These are phyloP conservation scores for Steinernema feltiae DNA, from an alignment of 1,140 invertebrate species.

Conservation along the genomic window DNA sequence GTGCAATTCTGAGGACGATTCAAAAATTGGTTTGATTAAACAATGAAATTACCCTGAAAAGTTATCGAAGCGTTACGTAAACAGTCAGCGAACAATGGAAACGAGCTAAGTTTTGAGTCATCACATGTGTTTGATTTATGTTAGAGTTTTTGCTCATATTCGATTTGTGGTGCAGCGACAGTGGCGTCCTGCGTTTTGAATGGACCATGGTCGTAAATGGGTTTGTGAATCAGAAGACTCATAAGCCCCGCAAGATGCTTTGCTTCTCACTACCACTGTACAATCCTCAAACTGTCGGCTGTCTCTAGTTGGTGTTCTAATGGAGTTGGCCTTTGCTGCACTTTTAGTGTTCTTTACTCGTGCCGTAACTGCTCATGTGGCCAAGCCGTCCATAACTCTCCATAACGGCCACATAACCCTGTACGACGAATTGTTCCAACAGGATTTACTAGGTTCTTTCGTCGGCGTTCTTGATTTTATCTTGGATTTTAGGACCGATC, in stretches of 20 bases:
- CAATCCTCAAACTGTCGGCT: neutral
- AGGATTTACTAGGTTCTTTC: neutral
- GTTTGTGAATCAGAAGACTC: slow-evolving; percentile 11
- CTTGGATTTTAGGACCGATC: neutral
- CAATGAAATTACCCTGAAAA: neutral
- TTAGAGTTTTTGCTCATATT: neutral
- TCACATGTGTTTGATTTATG: neutral
- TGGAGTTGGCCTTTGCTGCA: neutral
- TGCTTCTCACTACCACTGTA: neutral
- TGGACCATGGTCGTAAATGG: slow-evolving; percentile 13
- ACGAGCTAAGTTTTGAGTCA: neutral
- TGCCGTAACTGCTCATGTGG: neutral
- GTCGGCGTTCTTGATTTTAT: neutral
- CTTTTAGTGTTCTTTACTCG: neutral
- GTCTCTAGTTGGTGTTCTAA: neutral
- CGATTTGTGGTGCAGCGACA: neutral
- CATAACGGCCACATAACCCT: neutral
- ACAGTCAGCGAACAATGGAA: too few relatives aligned
- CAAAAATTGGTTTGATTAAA: neutral
- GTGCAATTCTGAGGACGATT: neutral
- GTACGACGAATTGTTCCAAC: neutral
- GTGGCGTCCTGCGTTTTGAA: neutral
- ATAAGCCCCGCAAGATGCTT: neutral
- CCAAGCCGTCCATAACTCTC: neutral
- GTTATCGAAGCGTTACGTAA: too few relatives aligned